Base-by-base conservation (phyloP, 2,113 vertebrate species). In the Carollia perspicillata region DNA sequence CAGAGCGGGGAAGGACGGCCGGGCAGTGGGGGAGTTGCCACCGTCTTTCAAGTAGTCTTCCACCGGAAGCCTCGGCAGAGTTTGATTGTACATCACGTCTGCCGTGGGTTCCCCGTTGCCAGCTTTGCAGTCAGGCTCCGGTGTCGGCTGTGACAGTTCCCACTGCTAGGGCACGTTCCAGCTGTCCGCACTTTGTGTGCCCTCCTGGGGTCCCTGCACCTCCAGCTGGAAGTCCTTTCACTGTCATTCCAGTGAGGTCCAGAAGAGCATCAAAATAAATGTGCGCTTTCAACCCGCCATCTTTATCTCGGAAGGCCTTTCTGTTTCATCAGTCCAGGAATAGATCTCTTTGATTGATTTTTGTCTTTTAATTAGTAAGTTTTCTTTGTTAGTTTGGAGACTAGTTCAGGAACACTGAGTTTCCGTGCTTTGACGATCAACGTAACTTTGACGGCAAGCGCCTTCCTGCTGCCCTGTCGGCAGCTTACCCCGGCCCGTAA, bases 131-230 rank as follows among this genome's bases (percentile, higher is more conserved):
- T 58, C 23, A 20, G n/a, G 47, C 5, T 44, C 42, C 17, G 14
- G 42, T 5, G 3, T 71, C 14, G 6, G 28, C 80, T 60, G 0
- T 71, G 3, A 4, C 18, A 8, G 16, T 37, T 44, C 10, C 35
- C 2, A 9, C 44, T 22, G 8, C 66, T 13, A 0, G 26, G 9
- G 23, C 8, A 0, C 35, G 51, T 40, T 8, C 49, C 33, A 65
- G 35, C 42, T 51, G 58, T 14, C 71, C 9, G 1, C 4, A 2
- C 40, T 44, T 42, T 44, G 35, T 18, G 1, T 79, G 55, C 53
- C 53, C 16, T 71, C 17, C 44, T 69, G 33, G 47, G 63, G 9
- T 53, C 18, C 60, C 20, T 42, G 79, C 83, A 35, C 65, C 40
- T 79, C 42, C 58, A 28, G 33, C 33, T 44, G 58, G 22, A 51